These are phyloP conservation scores for Enteromius anoplus DNA, from an alignment of 2,797 vertebrate species.

Conservation along the genomic window DNA sequence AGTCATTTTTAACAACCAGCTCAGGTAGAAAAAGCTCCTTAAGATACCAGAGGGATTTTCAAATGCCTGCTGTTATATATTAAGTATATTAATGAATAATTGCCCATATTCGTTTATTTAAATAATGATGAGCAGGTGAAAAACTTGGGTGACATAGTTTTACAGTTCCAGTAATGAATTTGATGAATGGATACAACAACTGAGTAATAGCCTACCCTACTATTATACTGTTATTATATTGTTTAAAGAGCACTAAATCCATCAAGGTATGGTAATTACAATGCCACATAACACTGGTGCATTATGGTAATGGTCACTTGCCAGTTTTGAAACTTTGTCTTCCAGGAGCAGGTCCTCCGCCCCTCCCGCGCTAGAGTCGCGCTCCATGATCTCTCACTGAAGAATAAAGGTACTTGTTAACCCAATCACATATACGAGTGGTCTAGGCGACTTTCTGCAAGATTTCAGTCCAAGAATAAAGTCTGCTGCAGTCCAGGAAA, in stretches of 20 bases:
- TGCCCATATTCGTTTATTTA: neutral
- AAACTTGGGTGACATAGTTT: neutral
- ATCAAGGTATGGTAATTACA: neutral
- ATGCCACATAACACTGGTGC: neutral
- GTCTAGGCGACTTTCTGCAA: slow-evolving; percentile 52
- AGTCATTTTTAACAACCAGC: neutral
- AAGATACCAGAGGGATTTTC: neutral
- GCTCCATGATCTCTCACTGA: slow-evolving; percentile 83
- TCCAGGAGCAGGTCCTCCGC: slow-evolving; percentile 74
- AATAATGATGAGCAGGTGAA: neutral
- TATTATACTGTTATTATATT: neutral
- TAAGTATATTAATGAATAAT: neutral
- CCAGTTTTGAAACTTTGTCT: slow-evolving; percentile 72
- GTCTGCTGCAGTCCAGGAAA: neutral
- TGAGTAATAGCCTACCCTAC: neutral
- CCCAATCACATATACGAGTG: slow-evolving; percentile 69
- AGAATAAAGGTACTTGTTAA: slow-evolving; percentile 74
- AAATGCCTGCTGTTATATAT: neutral
- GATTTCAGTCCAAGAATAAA: slow-evolving; percentile 44
- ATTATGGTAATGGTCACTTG: slow-evolving; percentile 74
- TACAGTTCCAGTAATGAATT: neutral
- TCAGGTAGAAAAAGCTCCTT: neutral
- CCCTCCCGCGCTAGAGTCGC: slow-evolving; percentile 77
- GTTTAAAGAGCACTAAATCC: neutral
- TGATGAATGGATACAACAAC: neutral